Base-by-base conservation (phyloP, 2,797 vertebrate genomes). In the Sandelia bainsii region DNA sequence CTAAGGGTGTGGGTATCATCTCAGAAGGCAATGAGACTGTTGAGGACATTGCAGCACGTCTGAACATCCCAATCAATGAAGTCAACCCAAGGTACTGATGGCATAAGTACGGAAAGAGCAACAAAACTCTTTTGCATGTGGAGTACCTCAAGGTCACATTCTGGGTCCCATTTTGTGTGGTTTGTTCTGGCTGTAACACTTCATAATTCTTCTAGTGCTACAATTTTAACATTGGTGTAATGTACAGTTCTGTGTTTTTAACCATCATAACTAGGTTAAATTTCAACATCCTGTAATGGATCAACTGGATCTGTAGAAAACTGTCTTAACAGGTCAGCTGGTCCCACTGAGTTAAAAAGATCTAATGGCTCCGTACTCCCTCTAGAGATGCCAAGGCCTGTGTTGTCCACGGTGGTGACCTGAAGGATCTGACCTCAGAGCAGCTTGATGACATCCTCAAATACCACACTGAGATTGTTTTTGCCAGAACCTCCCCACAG, bases 1-100 rank as follows among this genome's bases (percentile, higher is more conserved):
- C 97, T 44, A 99, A 98, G 75, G 97, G 97, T 45, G 97, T 99
- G 0, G 97, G 97, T 19, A 99, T 99, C 86, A 99, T 99, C 93
- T 99, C 97, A 0, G 97, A 99, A 77, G 97, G 97, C 81, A 98
- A 97, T 0, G 97, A 99, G 92, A 98, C 97, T 0, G 95, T 98
- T 2, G 97, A 98, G 80, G 97, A 98, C 88, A 98, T 98, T 1
- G 97, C 97, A 37, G 96, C 96, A 29, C 96, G 97, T 37, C 94
- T 99, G 68, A 99, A 99, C 92, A 98, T 99, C 83, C 97, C 97
- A 0, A 94, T 98, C 73, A 97, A 93, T 63, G 96, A 99, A 81
- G 98, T 99, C 75, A 98, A 98, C 91, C 95, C 97, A 48, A 98
- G 97, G 98, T 99, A 95, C 23, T 0, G 0, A 2, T 29, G 3